phyloP scores from a whole-genome alignment of 2,113 vertebrate genomes.

The Elachura formosa region DNA sequence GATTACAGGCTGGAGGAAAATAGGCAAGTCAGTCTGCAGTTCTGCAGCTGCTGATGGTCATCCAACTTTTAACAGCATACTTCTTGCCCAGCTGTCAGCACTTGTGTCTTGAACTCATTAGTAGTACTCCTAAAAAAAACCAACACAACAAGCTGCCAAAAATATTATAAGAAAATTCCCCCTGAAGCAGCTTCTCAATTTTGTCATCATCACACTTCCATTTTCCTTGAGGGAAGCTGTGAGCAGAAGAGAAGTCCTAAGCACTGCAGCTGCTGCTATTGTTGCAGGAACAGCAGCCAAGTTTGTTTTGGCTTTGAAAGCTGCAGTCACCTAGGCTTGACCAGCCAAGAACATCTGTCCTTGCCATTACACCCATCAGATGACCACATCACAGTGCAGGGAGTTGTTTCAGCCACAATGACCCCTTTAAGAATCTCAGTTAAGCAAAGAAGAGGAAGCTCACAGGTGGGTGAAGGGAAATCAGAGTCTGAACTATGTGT shows the following conservation, averaged over 20 bases:
- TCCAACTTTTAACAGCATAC: neutral
- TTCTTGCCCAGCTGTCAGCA: neutral
- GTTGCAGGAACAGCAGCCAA: neutral
- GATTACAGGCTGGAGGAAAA: neutral
- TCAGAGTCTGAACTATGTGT: neutral
- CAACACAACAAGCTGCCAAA: neutral
- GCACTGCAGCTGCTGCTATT: neutral
- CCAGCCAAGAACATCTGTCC: neutral
- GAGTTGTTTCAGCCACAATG: neutral
- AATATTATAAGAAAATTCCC: neutral
- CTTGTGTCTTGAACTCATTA: neutral
- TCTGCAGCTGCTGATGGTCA: neutral
- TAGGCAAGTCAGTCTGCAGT: neutral
- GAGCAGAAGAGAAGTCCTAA: neutral
- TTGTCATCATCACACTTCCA: neutral
- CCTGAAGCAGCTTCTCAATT: neutral
- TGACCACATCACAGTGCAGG: neutral
- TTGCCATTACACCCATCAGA: neutral
- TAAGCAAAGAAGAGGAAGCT: neutral
- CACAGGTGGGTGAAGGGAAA: neutral
- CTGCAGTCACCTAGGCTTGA: neutral
- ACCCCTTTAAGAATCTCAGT: neutral
- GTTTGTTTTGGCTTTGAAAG: neutral
- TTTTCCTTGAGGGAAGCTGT: neutral
- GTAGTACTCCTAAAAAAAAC: neutral